Conservation (phyloP, 23 tunicate genomes). For the Halocynthia roretzi region DNA sequence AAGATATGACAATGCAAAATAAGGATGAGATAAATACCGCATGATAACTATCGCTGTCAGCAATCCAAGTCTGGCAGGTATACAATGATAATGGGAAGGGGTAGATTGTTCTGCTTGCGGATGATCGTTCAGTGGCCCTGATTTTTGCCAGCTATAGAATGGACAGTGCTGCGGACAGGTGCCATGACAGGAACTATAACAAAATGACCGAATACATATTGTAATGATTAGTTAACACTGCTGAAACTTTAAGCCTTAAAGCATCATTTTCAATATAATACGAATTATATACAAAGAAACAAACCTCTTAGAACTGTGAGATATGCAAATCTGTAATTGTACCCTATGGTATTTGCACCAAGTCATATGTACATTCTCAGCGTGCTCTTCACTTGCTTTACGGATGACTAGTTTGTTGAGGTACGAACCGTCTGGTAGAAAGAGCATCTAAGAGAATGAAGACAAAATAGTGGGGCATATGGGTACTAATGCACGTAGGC, state of each 20-base stretch:
- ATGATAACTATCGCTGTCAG: conserved; percentile 22
- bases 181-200: no score
- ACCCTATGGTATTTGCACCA: conserved; percentile 72
- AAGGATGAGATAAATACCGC: conserved; percentile 24
- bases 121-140: no score
- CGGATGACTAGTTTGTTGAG: conserved; percentile 60
- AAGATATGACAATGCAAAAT: no score
- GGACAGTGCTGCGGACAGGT: no score
- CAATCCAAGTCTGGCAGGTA: conserved; percentile 44
- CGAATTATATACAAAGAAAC: no score
- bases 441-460: conserved; percentile 33
- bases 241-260: no score
- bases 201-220: no score
- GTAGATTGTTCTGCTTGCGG: conserved; percentile 6
- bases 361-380: conserved; percentile 81
- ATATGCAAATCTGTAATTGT: conserved; percentile 51
- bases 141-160: no score
- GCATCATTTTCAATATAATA: no score
- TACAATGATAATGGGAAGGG: conserved; percentile 29
- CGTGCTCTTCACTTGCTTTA: conserved; percentile 38
- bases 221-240: no score
- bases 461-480: no score
- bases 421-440: conserved; percentile 46
- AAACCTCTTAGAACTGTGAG: conserved; percentile 66
- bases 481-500: no score